Evolutionary conservation across 2,113 vertebrate genomes (phyloP).

Genomic region (Trachemys scripta): DNA sequence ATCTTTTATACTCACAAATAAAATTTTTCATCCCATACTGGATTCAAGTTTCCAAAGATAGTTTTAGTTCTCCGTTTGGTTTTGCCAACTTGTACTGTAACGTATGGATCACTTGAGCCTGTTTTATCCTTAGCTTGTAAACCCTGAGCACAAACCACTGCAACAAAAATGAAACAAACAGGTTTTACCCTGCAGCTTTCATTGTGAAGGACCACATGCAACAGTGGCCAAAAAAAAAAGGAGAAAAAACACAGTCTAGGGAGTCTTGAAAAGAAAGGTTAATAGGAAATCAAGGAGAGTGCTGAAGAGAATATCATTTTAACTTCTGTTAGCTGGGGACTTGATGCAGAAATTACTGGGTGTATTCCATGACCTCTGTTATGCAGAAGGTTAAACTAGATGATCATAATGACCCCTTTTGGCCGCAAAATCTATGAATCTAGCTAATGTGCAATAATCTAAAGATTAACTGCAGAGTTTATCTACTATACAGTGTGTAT

Average conservation of each 20-base stretch:
- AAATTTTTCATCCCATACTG: constrained; percentile 97
- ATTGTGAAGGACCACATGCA: not conserved
- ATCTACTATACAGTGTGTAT: not conserved
- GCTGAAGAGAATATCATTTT: not conserved
- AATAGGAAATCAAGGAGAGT: not conserved
- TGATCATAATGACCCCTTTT: not conserved
- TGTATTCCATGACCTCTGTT: not conserved
- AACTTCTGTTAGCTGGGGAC: not conserved
- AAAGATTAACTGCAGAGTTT: not conserved
- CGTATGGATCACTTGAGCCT: constrained; percentile 97
- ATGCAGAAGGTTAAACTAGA: not conserved
- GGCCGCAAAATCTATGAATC: not conserved
- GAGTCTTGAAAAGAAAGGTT: not conserved
- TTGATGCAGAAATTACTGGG: not conserved
- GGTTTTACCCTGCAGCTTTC: not conserved
- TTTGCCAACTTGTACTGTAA: constrained; percentile 98
- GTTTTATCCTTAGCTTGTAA: constrained; percentile 99
- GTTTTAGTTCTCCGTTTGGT: constrained; percentile 97
- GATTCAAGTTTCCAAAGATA: constrained; percentile 98
- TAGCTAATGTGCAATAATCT: not conserved
- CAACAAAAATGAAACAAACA: constrained; percentile 33
- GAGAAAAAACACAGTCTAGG: not conserved
- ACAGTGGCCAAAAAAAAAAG: not conserved
- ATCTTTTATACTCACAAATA: constrained; percentile 89
- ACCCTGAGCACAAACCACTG: constrained; percentile 97